Evolutionary conservation across 1,140 invertebrate genomes (phyloP), one percentile per base, ranked within the genome.

Genomic region (Micrasema minimum): DNA sequence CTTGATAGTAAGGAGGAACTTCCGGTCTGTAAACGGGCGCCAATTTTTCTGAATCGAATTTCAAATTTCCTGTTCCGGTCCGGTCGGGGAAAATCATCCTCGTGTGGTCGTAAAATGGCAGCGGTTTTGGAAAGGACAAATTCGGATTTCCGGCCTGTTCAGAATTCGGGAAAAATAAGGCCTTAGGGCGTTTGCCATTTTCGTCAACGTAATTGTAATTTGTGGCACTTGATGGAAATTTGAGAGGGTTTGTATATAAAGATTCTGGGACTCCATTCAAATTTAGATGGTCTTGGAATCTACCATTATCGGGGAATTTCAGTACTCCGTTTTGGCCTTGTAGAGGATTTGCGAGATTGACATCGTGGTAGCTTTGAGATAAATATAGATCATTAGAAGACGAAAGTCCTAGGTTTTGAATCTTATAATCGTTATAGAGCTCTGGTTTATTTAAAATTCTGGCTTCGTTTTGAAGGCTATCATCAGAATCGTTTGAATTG

Each of bases 11-110:
- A 9, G 66, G 43, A 7, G 22, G 51, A 68, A 71, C 64, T 61
- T 73, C 62, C 65, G 68, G 68, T 37, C 57, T 71, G 16, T 67
- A 59, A 68, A 31, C n/a, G 37, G 18, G 55, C 20, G 65, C 18
- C 41, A 72, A 68, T 69, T 72, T 43, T 31, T 71, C 55, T 16
- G 69, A 75, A 72, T 80, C 80, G 26, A 83, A 76, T 76, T 76
- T 78, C 26, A 83, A 72, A 66, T 81, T 80, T 31, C 81, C 81
- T 9, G 81, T 82, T 71, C 81, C 81, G 20, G 81, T 83, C 45
- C 81, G 75, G 66, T 79, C 79, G 10, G 81, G 81, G 71, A 82
- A 83, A 66, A 83, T 79, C 75, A 79, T 78, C 68, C 74, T 74
- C 23, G 69, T 62, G 31, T 71, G 71, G 41, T 76, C 67, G 62